Evolutionary conservation across 2,888 invertebrate genomes (phyloP), one percentile per base, ranked within the genome.

Genomic region (Galeopsomyia nigrocyanea): DNA sequence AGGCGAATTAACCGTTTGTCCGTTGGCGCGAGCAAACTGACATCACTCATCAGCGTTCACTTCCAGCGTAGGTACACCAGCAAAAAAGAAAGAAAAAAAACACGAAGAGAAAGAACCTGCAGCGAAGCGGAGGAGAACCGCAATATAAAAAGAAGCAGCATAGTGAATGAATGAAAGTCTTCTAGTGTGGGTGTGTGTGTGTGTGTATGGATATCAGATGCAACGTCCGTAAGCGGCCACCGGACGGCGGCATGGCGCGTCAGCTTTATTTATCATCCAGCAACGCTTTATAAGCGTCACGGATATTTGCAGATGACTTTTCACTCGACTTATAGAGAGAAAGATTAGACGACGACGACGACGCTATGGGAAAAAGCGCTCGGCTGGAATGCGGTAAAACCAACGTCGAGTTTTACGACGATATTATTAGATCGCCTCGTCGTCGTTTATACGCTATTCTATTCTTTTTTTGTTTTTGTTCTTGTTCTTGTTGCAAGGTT

Each of bases 201-300:
- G 55, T 39, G 62, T 31, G 56, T 46, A 46, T 21, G 19, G 26
- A 62, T 71, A 71, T 71, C 65, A 56, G 71, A 71, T 66, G 71
- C 66, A 53, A 56, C 66, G 71, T 61, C 63, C 31, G 14, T 31
- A n/a, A n/a, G 21, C 31, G 57, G 47, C 22, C 26, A 26, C 0
- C 47, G 60, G 60, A 47, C 39, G n/a, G n/a, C 22, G 9, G 31
- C 65, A 31, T 7, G 65, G 58, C 66, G 61, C 71, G 66, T 66
- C 71, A 50, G 56, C 66, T 66, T 66, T 66, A 61, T 71, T 71
- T 71, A 71, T 66, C 71, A 61, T 71, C 66, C 65, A n/a, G 26
- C 26, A 5, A 26, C 26, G 26, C 5, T 2, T 49, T 55, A 55
- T 61, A 55, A 61, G 55, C 61, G 71, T 66, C 66, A 56, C 71